Evolutionary conservation across 2,797 vertebrate genomes (phyloP), one percentile per base, ranked within the genome.

Genomic region (Catostomus latipinnis): DNA sequence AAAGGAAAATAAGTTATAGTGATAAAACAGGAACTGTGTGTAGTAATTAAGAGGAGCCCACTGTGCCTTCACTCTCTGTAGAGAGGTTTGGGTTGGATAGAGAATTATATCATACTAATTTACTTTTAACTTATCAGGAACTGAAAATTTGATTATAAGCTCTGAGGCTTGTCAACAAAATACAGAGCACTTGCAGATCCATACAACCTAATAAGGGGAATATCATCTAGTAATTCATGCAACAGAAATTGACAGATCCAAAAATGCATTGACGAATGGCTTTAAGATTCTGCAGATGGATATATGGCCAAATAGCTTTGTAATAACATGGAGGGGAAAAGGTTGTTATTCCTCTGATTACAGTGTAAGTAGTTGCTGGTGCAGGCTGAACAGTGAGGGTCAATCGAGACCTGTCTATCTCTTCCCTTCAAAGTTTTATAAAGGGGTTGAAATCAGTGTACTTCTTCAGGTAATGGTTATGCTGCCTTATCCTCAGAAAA

Each of bases 61-160:
- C 18, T 53, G 22, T 60, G n/a, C 13, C 14, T 18, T 74, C 11
- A 43, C 61, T 67, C 45, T 7, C 10, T 72, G 46, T 22, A 62
- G 52, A 48, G 58, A 71, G 45, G 43, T 45, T 62, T 48, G n/a
- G 52, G 52, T 69, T 9, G 48, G 46, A 60, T 9, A 65, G 66
- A 69, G 43, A 6, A 6, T 14, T 52, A 61, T 10, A 60, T 11
- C n/a, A 53, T 70, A 56, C 1, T 46, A 81, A 48, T 67, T 58
- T 69, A 34, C 45, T 46, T 81, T 84, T 9, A 81, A 14, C 14
- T 45, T 68, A n/a, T 18, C 9, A 2, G 70, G 8, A 62, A 14
- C 16, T 4, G 0, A 11, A 70, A 52, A 11, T 6, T 18, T 53
- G 43, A 43, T 63, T 10, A 48, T 6, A 14, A 68, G 12, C 3